Evolutionary conservation across 2,888 invertebrate species (phyloP), one percentile per base, ranked within the genome.

Genomic region (Spisula solida): DNA sequence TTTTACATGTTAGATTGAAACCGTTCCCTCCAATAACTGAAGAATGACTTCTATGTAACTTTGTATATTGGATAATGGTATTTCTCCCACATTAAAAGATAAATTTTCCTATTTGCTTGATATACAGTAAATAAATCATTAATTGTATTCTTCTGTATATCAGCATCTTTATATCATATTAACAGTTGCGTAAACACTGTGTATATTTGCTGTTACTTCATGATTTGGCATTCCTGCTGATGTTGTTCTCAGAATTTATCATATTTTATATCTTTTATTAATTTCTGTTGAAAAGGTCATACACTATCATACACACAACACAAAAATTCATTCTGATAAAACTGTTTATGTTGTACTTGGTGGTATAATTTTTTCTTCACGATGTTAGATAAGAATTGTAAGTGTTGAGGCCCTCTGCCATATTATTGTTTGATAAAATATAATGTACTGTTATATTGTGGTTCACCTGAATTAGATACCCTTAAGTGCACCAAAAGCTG

Each of bases 201-300:
- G 60, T 25, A 34, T 31, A 1, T 78, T 78, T 34, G 18, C 29
- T 34, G 34, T 20, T 34, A 5, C 34, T 34, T 78, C 78, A 60
- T 14, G 31, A 31, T 75, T 75, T 75, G 75, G 75, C 75, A 75
- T 34, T 75, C 75, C 31, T 75, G 12, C 34, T 31, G 5, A 75
- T 25, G 16, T 34, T 75, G 25, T 34, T 31, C 18, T 10, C 80
- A 66, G 78, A 79, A 75, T 56, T 85, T 79, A 79, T 85, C 79
- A 34, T 79, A 25, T 16, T 14, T 41, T 85, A 79, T 85, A 85
- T 85, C 85, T 79, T 85, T 85, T 85, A 85, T 85, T 85, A 85
- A 85, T 85, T 85, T 85, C 85, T 79, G 79, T 85, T 85, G 79
- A 85, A 47, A 78, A 78, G 84, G 85, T 85, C 85, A 83, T 70